Evolutionary conservation across 2,797 vertebrate genomes (phyloP).

Genomic region (Anomalospiza imberbis): DNA sequence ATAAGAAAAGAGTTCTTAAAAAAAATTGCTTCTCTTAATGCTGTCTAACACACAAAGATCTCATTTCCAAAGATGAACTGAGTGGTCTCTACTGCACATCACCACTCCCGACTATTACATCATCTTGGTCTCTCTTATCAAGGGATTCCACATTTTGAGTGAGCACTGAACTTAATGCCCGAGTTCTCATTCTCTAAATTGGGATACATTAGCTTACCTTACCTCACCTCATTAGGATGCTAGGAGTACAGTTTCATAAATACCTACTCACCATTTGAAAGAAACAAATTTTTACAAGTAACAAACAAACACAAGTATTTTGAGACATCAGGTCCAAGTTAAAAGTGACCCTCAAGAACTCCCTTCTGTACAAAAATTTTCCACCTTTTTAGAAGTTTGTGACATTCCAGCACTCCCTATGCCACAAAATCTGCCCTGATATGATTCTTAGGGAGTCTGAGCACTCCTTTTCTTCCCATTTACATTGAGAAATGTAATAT

Average conservation of each 20-base stretch:
- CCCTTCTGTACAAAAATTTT: background rate
- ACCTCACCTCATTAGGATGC: background rate
- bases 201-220: background rate
- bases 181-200: background rate
- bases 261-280: background rate
- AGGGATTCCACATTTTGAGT: background rate
- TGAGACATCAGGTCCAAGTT: background rate
- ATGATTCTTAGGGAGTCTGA: background rate
- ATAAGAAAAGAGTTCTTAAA: background rate
- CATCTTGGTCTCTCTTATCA: background rate
- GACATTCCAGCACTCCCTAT: background rate
- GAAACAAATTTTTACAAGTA: background rate
- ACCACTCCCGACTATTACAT: background rate
- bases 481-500: background rate
- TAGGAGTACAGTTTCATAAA: background rate
- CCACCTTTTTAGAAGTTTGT: background rate
- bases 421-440: background rate
- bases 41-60: background rate
- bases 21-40: background rate
- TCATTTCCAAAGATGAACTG: background rate
- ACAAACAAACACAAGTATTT: background rate
- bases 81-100: background rate
- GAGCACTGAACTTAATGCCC: background rate
- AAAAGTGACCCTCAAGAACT: background rate
- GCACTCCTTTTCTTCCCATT: background rate